phyloP scores from a whole-genome alignment of 2,113 vertebrate genomes.

The Egretta garzetta region DNA sequence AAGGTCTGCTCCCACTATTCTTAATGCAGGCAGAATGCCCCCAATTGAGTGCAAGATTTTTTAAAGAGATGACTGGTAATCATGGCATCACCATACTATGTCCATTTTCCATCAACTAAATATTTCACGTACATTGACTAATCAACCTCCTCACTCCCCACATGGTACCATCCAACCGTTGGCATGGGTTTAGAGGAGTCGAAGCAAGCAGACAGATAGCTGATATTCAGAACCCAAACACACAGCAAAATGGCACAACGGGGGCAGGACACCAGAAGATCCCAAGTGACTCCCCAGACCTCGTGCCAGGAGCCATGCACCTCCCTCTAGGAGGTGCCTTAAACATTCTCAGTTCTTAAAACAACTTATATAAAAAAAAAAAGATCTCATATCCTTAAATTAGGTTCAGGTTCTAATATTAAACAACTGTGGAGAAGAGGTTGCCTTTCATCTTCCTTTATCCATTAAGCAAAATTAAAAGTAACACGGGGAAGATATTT shows the following conservation, averaged over 20 bases:
- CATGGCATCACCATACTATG: neutral
- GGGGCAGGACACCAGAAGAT: rapidly evolving
- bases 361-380: neutral
- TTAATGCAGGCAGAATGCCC: neutral
- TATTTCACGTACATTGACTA: neutral
- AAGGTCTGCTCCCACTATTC: neutral
- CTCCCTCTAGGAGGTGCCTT: neutral
- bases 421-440: neutral
- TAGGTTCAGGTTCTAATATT: neutral
- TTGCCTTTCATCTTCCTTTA: neutral
- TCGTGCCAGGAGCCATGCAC: neutral
- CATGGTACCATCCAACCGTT: neutral
- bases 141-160: neutral
- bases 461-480: neutral
- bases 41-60: neutral
- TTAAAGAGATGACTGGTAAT: neutral
- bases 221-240: neutral
- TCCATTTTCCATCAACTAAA: neutral
- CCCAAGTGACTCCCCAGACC: neutral
- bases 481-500: neutral
- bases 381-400: neutral
- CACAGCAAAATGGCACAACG: neutral
- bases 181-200: neutral
- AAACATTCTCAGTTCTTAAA: neutral
- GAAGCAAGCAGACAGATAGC: neutral